A percentile compares a stretch with the other conserved stretches of the same genome.
Evolutionary conservation across 1,140 invertebrate genomes (phyloP).

Genomic region (Onthophagus taurus): DNA sequence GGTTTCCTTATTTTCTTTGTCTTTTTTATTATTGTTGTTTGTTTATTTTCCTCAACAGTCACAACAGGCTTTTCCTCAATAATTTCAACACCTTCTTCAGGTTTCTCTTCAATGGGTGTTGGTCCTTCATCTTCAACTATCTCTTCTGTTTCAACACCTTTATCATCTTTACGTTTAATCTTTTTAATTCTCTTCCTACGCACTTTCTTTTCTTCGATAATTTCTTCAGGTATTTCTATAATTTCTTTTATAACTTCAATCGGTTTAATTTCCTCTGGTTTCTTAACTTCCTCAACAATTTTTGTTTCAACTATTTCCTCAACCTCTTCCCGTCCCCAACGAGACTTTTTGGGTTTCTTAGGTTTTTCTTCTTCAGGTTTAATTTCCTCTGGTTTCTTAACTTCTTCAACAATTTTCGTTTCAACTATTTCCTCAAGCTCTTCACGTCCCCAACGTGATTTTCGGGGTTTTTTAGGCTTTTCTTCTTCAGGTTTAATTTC

Average conservation of each 20-base stretch:
- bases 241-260: conserved; percentile 6
- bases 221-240: conserved; percentile 31
- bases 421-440: background rate
- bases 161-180: conserved; percentile 25
- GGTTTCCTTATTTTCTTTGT: conserved; percentile 32
- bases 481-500: conserved; percentile 6
- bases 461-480: background rate
- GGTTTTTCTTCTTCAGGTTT: conserved; percentile 19
- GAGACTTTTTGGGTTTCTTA: background rate
- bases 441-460: conserved; percentile 20
- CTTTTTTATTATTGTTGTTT: conserved; percentile 18
- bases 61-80: conserved; percentile 25
- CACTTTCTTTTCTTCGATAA: conserved; percentile 27
- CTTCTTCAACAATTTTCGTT: background rate
- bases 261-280: conserved; percentile 16
- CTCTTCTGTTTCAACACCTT: too few species aligned
- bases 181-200: conserved; percentile 32
- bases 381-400: conserved; percentile 17
- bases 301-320: conserved; percentile 30
- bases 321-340: conserved; percentile 16
- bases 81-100: conserved; percentile 34
- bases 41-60: conserved; percentile 17
- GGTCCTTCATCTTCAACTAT: too few species aligned
- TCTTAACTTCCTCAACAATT: conserved; percentile 17
- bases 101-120: too few species aligned